These are phyloP conservation scores for Nephrotoma guestfalica DNA, from an alignment of 2,888 invertebrate species.

Conservation along the genomic window DNA sequence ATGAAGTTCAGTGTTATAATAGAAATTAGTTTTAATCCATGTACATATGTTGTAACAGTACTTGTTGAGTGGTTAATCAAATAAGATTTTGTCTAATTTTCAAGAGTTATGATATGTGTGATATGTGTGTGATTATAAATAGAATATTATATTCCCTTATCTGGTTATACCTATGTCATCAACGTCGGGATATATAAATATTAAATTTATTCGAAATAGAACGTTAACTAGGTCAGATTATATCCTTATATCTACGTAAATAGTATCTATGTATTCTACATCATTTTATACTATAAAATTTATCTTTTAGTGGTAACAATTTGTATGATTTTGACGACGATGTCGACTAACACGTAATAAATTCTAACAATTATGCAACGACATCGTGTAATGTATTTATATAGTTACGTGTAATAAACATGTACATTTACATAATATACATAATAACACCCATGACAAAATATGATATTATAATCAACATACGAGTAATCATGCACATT, in stretches of 20 bases:
- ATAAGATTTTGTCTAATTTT: neutral
- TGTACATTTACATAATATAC: neutral
- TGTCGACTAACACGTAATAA: too few relatives aligned
- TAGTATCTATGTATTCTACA: too few relatives aligned
- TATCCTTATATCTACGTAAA: neutral
- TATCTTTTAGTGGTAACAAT: too few relatives aligned
- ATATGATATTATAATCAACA: neutral
- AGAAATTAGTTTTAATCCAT: neutral
- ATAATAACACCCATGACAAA: neutral
- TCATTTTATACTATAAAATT: too few relatives aligned
- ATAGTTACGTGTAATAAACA: too few relatives aligned
- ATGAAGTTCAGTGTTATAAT: neutral
- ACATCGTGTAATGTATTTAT: too few relatives aligned
- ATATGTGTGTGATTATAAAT: too few relatives aligned
- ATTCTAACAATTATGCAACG: too few relatives aligned
- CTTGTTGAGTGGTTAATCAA: neutral
- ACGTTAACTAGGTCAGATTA: neutral
- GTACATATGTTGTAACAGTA: neutral
- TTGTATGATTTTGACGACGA: too few relatives aligned
- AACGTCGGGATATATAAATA: neutral
- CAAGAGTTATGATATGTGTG: neutral
- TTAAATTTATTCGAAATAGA: neutral
- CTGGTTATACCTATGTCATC: too few relatives aligned
- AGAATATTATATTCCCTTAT: too few relatives aligned
- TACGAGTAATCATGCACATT: neutral